Conservation (phyloP, 2,888 invertebrate species). For the Thalpophila matura region DNA sequence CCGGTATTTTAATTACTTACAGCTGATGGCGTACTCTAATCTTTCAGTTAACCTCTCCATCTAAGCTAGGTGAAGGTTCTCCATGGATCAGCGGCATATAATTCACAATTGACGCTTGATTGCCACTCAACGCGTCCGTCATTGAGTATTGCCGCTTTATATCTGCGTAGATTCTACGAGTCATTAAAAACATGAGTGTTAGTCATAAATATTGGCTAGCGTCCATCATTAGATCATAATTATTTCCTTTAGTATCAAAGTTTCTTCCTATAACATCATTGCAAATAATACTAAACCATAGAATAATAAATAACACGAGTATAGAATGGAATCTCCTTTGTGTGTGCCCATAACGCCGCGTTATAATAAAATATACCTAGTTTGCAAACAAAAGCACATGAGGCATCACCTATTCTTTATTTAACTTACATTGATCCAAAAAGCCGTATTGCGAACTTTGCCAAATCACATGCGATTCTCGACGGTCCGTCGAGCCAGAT, state of each 20-base stretch:
- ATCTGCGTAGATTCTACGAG: neutral
- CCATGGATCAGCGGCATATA: slow-evolving; percentile 13
- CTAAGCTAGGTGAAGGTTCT: slow-evolving; percentile 14
- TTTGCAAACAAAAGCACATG: neutral
- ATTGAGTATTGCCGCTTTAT: neutral
- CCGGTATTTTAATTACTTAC: neutral
- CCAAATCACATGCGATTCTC: neutral
- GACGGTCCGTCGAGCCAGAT: slow-evolving; percentile 13
- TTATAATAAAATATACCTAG: too few relatives aligned
- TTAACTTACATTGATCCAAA: slow-evolving; percentile 7
- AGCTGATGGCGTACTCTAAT: slow-evolving; percentile 2
- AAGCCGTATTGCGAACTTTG: slow-evolving; percentile 11
- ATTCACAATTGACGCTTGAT: slow-evolving; percentile 28
- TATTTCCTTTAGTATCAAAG: too few relatives aligned
- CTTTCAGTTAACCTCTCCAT: slow-evolving; percentile 6
- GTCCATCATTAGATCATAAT: too few relatives aligned
- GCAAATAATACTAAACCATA: too few relatives aligned
- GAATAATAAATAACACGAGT: too few relatives aligned
- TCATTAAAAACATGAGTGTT: neutral
- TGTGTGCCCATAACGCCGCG: too few relatives aligned
- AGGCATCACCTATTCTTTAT: neutral
- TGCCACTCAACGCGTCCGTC: neutral
- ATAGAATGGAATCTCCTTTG: too few relatives aligned
- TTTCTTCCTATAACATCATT: too few relatives aligned
- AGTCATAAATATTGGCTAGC: neutral